These are phyloP conservation scores for Blastomussa wellsi DNA, from an alignment of 92 coral and sea anemone genomes.

Conservation along the genomic window DNA sequence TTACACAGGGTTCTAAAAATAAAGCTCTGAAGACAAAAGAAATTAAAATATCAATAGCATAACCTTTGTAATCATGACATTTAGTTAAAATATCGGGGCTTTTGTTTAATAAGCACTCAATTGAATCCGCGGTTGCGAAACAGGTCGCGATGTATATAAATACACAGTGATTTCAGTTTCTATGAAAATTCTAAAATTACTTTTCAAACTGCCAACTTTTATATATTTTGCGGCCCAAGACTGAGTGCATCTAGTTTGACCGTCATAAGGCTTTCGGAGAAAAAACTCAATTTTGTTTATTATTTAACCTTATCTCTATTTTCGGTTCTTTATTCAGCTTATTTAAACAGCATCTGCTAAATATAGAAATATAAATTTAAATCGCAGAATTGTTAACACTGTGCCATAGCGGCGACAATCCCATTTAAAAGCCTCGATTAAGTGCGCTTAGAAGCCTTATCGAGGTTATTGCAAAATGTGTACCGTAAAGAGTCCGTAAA, in stretches of 20 bases:
- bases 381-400: conserved; percentile 30
- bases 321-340: conserved; percentile 39
- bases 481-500: background rate
- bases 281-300: conserved; percentile 27
- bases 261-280: background rate
- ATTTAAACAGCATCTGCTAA: conserved; percentile 41
- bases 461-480: conserved; percentile 23
- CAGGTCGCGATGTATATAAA: too few species aligned
- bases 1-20: conserved; percentile 40
- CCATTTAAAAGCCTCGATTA: conserved; percentile 28
- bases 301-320: conserved; percentile 30
- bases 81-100: conserved; percentile 41
- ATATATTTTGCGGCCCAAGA: background rate
- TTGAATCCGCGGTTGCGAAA: conserved; percentile 47
- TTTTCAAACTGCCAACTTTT: background rate
- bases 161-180: conserved; percentile 16
- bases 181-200: background rate
- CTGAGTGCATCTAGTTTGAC: background rate
- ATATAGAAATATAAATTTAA: conserved; percentile 42
- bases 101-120: conserved; percentile 49
- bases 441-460: conserved; percentile 14
- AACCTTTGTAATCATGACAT: conserved; percentile 42
- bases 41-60: conserved; percentile 48
- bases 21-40: conserved; percentile 20
- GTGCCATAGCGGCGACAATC: conserved; percentile 12